Evolutionary conservation across 2,797 vertebrate genomes (phyloP).

Genomic region (Saxicola maurus): DNA sequence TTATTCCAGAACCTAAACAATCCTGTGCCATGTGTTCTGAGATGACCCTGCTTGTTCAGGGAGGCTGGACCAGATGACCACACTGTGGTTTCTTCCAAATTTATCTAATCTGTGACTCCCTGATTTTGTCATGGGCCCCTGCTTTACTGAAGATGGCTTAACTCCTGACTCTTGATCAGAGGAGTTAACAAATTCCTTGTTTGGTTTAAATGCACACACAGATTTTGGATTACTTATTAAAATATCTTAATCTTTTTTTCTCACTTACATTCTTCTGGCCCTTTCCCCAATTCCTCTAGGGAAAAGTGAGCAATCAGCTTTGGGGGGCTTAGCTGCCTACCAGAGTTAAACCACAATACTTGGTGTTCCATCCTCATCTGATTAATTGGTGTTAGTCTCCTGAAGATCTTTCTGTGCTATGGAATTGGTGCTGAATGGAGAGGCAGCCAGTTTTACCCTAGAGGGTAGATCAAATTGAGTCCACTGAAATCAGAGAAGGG

Average conservation of each 20-base stretch:
- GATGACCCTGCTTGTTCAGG: background rate
- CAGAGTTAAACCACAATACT: background rate
- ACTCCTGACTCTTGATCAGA: background rate
- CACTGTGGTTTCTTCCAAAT: background rate
- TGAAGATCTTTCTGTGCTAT: background rate
- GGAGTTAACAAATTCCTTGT: background rate
- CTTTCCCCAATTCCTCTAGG: background rate
- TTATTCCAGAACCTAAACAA: background rate
- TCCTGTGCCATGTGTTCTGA: background rate
- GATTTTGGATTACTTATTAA: background rate
- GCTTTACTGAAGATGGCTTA: background rate
- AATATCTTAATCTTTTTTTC: background rate
- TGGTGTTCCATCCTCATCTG: background rate
- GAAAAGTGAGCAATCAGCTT: background rate
- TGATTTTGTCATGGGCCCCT: background rate
- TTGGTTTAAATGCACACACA: accelerated
- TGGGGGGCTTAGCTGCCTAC: background rate
- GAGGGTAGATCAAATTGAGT: background rate
- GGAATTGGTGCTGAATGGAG: background rate
- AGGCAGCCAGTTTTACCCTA: background rate
- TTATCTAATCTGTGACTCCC: background rate
- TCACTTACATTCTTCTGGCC: background rate
- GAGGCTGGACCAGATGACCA: background rate
- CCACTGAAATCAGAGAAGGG: background rate
- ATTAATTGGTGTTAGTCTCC: background rate